Percentiles rank a stretch among this genome's conserved stretches.
phyloP scores from a whole-genome alignment of 2,888 invertebrate species.

The Dasysyrphus albostriatus region DNA sequence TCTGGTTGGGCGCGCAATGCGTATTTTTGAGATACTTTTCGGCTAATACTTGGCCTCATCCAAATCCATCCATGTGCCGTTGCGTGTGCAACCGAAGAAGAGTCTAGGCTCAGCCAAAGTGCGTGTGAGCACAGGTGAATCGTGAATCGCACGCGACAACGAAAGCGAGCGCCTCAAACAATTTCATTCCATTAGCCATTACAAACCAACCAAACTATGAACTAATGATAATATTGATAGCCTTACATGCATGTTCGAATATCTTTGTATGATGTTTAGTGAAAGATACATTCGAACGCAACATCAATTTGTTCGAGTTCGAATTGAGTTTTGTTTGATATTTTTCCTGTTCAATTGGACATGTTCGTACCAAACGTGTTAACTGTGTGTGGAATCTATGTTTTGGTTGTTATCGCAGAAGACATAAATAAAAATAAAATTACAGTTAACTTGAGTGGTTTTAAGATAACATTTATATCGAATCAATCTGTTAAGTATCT shows the following conservation, averaged over 20 bases:
- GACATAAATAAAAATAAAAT: not conserved
- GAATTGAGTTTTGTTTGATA: not conserved
- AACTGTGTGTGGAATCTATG: not conserved
- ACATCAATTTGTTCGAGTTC: constrained; percentile 3
- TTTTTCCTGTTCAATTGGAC: not conserved
- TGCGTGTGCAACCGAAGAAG: constrained; percentile 28
- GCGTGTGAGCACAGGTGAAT: constrained; percentile 62
- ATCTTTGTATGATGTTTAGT: not conserved
- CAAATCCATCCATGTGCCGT: constrained; percentile 18
- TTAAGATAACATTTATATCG: not conserved
- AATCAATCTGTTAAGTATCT: not conserved
- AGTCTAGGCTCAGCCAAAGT: constrained; percentile 10
- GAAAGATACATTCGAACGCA: not conserved
- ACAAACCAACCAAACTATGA: not conserved
- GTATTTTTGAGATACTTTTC: constrained; percentile 39
- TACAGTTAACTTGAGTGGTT: not conserved
- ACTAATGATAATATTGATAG: not conserved
- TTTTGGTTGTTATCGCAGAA: not conserved
- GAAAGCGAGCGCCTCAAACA: constrained; percentile 9
- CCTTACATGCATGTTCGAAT: constrained; percentile 8
- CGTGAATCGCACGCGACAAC: constrained; percentile 52
- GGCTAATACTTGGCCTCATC: constrained; percentile 18
- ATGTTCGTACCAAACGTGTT: constrained; percentile 21
- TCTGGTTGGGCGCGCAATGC: constrained; percentile 43
- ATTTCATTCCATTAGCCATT: not conserved